Evolutionary conservation across 2,797 vertebrate genomes (phyloP), one percentile per base, ranked within the genome.

Genomic region (Huso huso): DNA sequence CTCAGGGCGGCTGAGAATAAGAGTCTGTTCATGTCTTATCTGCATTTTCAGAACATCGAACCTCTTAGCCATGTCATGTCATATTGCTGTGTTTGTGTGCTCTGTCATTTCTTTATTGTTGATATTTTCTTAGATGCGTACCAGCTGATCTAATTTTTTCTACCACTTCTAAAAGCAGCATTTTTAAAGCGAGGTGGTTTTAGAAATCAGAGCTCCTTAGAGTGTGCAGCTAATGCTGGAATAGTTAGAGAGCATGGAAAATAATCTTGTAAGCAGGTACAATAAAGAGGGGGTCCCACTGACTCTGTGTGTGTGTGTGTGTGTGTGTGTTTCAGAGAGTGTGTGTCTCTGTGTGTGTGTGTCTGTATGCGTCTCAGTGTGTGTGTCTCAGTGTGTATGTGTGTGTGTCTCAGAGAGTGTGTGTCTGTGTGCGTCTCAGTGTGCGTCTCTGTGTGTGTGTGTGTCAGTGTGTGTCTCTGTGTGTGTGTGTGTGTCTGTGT

Each of bases 351-450:
- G 13, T 74, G 6, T 8, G 65, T 53, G 60, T 70, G 74, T 73
- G 70, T 77, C 77, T 73, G 50, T 68, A 60, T 62, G 13, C 48
- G 66, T 52, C 50, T 61, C 49, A 53, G 23, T 58, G 59, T 13
- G 51, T 13, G 13, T 51, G 48, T n/a, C n/a, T n/a, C n/a, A n/a
- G n/a, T 58, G 51, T 63, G 48, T 52, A 18, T 74, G 6, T 8
- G 65, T 53, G 60, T 70, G 74, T 73, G 70, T 77, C 77, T 73
- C 81, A 62, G 58, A 13, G 49, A 74, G 76, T 79, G 76, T 69
- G 64, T 66, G 62, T 51, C 6, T 61, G 59, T 23, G 8, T 6
- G 12, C 23, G 23, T 69, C 52, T 72, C 63, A 55, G 57, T 55
- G 8, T 62, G 13, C 48, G 66, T 52, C 23, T 49, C 65, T 67